These are phyloP conservation scores for Antechinus stuartii DNA, from an alignment of 2,113 vertebrate species.

Conservation along the genomic window DNA sequence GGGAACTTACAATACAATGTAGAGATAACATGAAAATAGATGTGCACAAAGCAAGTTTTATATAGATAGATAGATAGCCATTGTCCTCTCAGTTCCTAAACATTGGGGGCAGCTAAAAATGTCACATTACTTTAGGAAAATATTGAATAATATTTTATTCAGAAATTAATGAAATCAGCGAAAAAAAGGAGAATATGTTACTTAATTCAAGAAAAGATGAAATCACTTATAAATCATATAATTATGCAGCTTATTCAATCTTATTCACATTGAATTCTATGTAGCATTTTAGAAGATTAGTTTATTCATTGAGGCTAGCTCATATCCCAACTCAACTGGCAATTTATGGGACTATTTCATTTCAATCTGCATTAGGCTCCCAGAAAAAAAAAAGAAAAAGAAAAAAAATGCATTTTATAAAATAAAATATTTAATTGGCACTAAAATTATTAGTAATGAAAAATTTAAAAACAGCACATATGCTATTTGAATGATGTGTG, in stretches of 20 bases:
- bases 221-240: not conserved
- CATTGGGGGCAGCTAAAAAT: not conserved
- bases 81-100: not conserved
- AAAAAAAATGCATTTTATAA: not conserved
- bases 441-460: not conserved
- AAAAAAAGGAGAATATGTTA: not conserved
- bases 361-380: not conserved
- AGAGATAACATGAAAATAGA: too few relatives aligned
- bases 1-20: too few relatives aligned
- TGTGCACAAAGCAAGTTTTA: too few relatives aligned
- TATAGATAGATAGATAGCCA: not conserved
- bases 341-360: not conserved
- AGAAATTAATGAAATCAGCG: too few relatives aligned
- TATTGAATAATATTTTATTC: not conserved
- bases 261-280: not conserved
- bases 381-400: not conserved
- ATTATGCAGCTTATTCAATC: not conserved
- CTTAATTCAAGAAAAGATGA: accelerated
- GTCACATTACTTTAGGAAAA: not conserved
- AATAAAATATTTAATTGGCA: not conserved
- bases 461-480: not conserved
- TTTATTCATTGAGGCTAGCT: not conserved
- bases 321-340: not conserved
- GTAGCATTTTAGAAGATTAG: not conserved
- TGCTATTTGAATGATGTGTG: not conserved